phyloP scores from a whole-genome alignment of 2,113 vertebrate species.

The Stegostoma tigrinum region DNA sequence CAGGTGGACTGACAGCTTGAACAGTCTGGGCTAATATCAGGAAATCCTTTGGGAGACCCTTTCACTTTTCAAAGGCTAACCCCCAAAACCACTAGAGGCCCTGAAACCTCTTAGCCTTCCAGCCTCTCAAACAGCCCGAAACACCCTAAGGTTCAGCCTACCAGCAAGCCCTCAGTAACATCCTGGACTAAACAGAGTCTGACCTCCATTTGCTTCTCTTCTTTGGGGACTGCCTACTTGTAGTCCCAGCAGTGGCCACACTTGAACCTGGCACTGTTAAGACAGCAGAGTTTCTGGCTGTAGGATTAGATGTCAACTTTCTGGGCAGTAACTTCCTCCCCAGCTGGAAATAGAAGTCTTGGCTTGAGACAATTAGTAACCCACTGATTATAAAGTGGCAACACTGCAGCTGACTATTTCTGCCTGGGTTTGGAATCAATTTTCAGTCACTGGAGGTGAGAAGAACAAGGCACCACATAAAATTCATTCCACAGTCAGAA shows the following conservation, averaged over 20 bases:
- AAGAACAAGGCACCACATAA: neutral
- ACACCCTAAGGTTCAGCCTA: too few species aligned
- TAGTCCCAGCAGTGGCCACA: neutral
- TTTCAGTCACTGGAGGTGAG: neutral
- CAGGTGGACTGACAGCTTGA: too few species aligned
- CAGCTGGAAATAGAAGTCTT: too few species aligned
- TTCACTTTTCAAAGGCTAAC: too few species aligned
- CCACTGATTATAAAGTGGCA: neutral
- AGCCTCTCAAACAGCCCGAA: neutral
- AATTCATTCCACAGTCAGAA: neutral
- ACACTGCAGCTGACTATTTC: neutral
- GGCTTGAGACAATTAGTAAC: neutral
- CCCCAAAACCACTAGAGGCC: neutral
- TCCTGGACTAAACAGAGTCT: neutral
- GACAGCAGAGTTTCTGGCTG: too few species aligned
- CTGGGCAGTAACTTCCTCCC: neutral
- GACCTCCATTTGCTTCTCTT: neutral
- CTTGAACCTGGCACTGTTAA: neutral
- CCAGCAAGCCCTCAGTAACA: too few species aligned
- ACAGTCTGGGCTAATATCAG: too few species aligned
- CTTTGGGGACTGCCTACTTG: neutral
- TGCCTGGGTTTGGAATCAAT: neutral
- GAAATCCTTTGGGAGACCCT: too few species aligned
- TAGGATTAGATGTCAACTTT: neutral
- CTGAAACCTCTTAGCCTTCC: neutral